A percentile compares a stretch with the other conserved stretches of the same genome.
Evolutionary conservation across 2,888 invertebrate species (phyloP).

Genomic region (Poecilobothrus nobilitatus): DNA sequence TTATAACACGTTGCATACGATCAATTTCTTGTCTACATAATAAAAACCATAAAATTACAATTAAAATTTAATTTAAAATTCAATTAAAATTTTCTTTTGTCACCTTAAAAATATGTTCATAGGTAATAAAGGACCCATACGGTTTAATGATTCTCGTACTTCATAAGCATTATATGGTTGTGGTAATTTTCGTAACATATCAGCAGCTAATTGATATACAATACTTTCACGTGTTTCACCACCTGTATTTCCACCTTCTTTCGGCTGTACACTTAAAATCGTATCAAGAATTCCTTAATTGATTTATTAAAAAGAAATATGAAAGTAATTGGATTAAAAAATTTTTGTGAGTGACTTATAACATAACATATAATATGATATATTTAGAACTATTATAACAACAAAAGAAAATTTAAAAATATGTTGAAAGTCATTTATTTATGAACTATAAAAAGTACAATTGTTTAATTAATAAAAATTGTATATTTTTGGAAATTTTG

Average conservation of each 20-base stretch:
- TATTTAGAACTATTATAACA: no score
- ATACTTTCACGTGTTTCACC: slow-evolving; percentile 90
- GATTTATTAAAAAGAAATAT: background rate
- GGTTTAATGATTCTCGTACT: slow-evolving; percentile 76
- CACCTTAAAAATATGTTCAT: slow-evolving; percentile 89
- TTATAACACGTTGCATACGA: slow-evolving; percentile 81
- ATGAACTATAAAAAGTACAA: no score
- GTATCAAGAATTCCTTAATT: slow-evolving; percentile 71
- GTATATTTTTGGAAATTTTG: no score
- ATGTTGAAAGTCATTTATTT: no score
- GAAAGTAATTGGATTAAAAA: background rate
- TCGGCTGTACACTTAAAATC: slow-evolving; percentile 93
- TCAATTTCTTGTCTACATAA: slow-evolving; percentile 58
- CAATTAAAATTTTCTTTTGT: background rate
- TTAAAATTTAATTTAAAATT: slow-evolving; percentile 8
- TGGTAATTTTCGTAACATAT: slow-evolving; percentile 82
- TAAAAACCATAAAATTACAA: background rate
- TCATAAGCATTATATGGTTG: slow-evolving; percentile 81
- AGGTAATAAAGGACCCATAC: slow-evolving; percentile 87
- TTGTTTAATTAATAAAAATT: no score
- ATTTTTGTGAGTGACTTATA: no score
- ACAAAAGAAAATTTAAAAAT: no score
- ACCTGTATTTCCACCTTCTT: slow-evolving; percentile 82
- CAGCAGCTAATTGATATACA: slow-evolving; percentile 84
- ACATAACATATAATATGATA: no score